Conservation (phyloP, 64 coral and sea anemone genomes). For the Pocillopora verrucosa region DNA sequence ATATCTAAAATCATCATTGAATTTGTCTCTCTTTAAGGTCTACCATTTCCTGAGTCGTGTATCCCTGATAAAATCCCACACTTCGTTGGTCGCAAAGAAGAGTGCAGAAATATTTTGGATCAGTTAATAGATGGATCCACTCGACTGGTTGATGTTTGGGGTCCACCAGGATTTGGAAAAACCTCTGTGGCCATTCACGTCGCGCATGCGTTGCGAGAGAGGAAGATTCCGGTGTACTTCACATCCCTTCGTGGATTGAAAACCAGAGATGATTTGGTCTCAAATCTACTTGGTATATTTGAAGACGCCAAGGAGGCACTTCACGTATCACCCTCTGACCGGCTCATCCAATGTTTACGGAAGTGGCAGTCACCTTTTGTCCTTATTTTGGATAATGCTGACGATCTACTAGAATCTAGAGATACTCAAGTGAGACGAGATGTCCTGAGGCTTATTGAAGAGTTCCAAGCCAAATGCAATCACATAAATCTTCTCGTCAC, state of each 20-base stretch:
- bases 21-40: background rate
- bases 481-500: background rate
- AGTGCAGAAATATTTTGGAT: background rate
- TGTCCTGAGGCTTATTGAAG: background rate
- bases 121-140: background rate
- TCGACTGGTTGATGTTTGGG: conserved; percentile 11
- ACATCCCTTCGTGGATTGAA: background rate
- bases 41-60: background rate
- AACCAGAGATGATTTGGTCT: conserved; percentile 9
- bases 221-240: conserved; percentile 10
- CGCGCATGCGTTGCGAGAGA: background rate
- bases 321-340: background rate
- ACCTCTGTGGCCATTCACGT: conserved; percentile 4
- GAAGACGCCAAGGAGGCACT: background rate
- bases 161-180: conserved; percentile 41
- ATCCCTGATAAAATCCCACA: background rate
- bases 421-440: background rate
- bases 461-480: background rate
- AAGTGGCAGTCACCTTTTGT: background rate
- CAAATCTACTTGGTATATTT: conserved; percentile 23
- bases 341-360: conserved; percentile 4
- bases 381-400: conserved; percentile 20
- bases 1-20: no score
- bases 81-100: conserved; percentile 13
- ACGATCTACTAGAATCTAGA: conserved; percentile 18